Evolutionary conservation across 2,113 vertebrate species (phyloP), one percentile per base, ranked within the genome.

Genomic region (Bostrychus sinensis): DNA sequence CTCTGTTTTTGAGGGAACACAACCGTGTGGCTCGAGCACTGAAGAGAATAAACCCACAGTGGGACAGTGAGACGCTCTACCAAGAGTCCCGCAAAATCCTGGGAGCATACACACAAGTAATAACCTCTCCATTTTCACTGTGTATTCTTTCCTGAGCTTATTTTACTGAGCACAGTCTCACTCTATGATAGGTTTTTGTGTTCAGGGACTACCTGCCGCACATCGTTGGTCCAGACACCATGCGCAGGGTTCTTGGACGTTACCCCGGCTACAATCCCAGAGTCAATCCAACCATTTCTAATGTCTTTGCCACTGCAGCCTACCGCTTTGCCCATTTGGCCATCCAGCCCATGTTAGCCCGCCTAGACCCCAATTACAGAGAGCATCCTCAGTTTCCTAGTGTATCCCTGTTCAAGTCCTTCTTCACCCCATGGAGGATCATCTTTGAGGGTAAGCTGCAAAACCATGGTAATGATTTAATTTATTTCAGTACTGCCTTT

Each of bases 321-420:
- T 97, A 94, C 78, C 93, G 93, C 48, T 96, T 96, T 0, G 95
- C 91, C 20, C 96, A 96, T 28, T 86, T 94, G 56, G 80, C 94
- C 11, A 54, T 98, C 59, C 95, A 96, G 32, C 94, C 93, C 0
- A 36, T 83, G 9, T 76, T 94, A 51, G 72, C 80, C 64, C 91
- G 93, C 42, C 81, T 96, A 75, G 46, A 93, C 69, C 36, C 26
- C 17, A 85, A 84, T 55, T 95, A 92, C 76, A 83, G 17, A 39
- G 82, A 93, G 22, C 12, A 80, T 3, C 0, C 2, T 8, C 77
- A 14, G 2, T 87, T 84, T 20, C 91, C 93, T 57, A 83, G 65
- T 1, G 84, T 95, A 2, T 89, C 83, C 1, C 85, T 97, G 25
- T 91, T 89, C 72, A 71, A 48, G 1, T 87, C 89, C 32, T 95